phyloP scores from a whole-genome alignment of 2,113 vertebrate genomes.

The Ariopsis seemanni region DNA sequence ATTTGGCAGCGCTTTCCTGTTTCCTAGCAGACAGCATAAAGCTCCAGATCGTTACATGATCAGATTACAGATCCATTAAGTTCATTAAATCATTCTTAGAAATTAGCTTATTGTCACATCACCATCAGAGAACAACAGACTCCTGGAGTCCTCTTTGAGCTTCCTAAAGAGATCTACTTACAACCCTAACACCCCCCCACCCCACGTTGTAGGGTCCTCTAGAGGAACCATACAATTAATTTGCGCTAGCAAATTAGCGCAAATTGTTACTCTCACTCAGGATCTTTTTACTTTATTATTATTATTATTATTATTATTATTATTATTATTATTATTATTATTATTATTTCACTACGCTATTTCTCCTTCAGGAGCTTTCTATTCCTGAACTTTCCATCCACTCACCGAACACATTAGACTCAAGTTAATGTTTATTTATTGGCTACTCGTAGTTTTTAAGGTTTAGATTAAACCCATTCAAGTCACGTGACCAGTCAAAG shows the following conservation, averaged over 20 bases:
- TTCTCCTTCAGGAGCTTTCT: background rate
- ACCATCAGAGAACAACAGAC: background rate
- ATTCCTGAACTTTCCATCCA: background rate
- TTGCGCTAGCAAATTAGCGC: too few relatives aligned
- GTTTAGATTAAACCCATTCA: background rate
- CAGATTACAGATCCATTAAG: background rate
- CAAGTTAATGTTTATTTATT: background rate
- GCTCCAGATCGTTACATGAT: slow-evolving; percentile 5
- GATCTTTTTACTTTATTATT: too few relatives aligned
- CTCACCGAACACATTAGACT: background rate
- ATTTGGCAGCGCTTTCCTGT: background rate
- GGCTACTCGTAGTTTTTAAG: background rate
- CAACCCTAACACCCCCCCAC: background rate
- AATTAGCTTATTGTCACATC: background rate
- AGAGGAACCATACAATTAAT: background rate
- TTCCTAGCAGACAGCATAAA: background rate
- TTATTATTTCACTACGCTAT: background rate
- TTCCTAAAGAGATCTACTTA: background rate
- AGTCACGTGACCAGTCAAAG: background rate
- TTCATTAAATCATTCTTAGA: slow-evolving; percentile 2
- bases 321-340: too few relatives aligned
- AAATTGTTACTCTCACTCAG: too few relatives aligned
- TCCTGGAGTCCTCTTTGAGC: background rate
- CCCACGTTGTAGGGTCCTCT: background rate
- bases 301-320: too few relatives aligned